phyloP scores from a whole-genome alignment of 2,888 invertebrate species.

The Hypercompe scribonia region DNA sequence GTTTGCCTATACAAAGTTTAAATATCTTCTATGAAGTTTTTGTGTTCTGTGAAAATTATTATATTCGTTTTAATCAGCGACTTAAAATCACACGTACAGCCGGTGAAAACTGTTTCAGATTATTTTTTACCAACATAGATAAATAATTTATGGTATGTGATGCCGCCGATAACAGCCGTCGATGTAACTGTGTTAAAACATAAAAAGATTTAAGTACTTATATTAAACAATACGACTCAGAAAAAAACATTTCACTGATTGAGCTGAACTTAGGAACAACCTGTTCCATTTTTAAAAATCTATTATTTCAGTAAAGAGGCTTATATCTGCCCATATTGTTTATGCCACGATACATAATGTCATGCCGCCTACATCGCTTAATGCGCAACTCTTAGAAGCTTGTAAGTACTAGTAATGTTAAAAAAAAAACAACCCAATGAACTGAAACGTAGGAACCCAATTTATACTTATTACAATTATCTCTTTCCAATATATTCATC shows the following conservation, averaged over 20 bases:
- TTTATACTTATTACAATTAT: too few relatives aligned
- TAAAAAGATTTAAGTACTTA: background rate
- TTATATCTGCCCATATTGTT: background rate
- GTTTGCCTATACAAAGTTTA: constrained; percentile 34
- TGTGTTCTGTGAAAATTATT: constrained; percentile 32
- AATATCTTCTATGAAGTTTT: constrained; percentile 43
- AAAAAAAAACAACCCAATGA: background rate
- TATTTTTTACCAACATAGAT: background rate
- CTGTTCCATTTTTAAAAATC: too few relatives aligned
- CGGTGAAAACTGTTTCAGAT: background rate
- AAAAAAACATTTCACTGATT: too few relatives aligned
- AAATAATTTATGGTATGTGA: background rate
- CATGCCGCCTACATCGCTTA: background rate
- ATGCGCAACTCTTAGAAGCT: background rate
- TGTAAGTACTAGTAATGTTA: background rate
- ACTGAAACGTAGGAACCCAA: too few relatives aligned
- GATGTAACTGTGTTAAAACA: background rate
- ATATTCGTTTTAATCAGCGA: background rate
- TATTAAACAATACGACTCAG: background rate
- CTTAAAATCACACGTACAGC: background rate
- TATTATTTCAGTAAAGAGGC: background rate
- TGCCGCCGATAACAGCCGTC: background rate
- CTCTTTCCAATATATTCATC: too few relatives aligned
- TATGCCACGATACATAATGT: background rate
- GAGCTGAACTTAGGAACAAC: too few relatives aligned